Percentiles rank a stretch among this genome's conserved stretches.
Conservation (phyloP, 2,797 vertebrate genomes). For the Chelon labrosus region DNA sequence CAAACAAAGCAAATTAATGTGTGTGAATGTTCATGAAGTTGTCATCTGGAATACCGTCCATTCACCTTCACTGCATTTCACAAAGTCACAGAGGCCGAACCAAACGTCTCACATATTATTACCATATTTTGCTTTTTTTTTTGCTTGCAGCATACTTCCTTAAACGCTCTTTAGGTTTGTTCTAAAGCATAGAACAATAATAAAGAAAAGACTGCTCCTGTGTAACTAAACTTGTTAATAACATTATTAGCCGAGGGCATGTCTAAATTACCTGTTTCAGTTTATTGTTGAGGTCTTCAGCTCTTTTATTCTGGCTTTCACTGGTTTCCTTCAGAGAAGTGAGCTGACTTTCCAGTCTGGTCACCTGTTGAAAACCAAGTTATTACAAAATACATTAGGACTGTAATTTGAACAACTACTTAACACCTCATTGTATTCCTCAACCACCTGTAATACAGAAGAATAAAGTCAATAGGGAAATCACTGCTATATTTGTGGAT, state of each 20-base stretch:
- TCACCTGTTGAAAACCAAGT: slow-evolving; percentile 79
- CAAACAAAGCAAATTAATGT: too few species aligned
- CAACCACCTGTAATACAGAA: background rate
- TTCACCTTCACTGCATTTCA: too few species aligned
- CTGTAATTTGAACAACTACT: background rate
- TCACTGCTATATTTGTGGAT: background rate
- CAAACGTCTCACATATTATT: too few species aligned
- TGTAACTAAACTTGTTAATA: background rate
- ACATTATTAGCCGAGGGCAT: too few species aligned
- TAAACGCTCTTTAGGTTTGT: background rate
- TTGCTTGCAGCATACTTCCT: too few species aligned
- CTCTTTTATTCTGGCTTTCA: slow-evolving; percentile 90
- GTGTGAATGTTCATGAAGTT: too few species aligned
- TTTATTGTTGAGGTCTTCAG: slow-evolving; percentile 92
- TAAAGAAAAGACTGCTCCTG: background rate
- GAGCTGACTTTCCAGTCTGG: slow-evolving; percentile 89
- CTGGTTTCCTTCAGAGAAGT: slow-evolving; percentile 87
- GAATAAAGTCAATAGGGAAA: background rate
- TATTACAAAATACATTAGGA: background rate
- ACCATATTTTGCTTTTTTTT: too few species aligned
- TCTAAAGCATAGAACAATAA: background rate
- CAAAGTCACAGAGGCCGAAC: too few species aligned
- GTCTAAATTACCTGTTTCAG: slow-evolving; percentile 89
- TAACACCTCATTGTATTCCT: background rate
- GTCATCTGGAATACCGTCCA: too few species aligned